Conservation (phyloP, 2,113 vertebrate species). For the Australoheros scitulus region DNA sequence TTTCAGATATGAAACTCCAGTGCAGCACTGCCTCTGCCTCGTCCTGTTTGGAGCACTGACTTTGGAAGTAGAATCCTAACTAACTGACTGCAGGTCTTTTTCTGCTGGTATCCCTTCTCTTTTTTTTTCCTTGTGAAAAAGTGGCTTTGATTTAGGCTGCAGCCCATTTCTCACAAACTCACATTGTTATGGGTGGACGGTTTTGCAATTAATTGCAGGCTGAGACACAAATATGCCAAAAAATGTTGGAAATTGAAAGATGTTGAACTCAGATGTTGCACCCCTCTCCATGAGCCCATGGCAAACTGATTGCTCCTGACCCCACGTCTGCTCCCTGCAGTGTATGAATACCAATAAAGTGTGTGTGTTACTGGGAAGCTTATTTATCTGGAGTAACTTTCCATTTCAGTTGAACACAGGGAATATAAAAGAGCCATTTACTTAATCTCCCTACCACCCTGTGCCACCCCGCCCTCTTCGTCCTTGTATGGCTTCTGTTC, state of each 20-base stretch:
- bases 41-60: conserved; percentile 30
- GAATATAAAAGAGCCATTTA: conserved; percentile 55
- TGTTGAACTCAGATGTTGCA: conserved; percentile 55
- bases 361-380: conserved; percentile 42
- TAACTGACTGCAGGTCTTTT: conserved; percentile 21
- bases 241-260: conserved; percentile 52
- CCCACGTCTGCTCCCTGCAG: conserved; percentile 51
- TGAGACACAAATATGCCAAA: conserved; percentile 67
- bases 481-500: conserved; percentile 18
- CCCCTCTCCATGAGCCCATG: conserved; percentile 38
- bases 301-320: conserved; percentile 71
- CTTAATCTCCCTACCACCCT: not conserved
- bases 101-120: not conserved
- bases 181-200: conserved; percentile 55
- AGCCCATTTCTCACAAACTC: conserved; percentile 14
- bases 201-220: conserved; percentile 64
- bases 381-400: conserved; percentile 57
- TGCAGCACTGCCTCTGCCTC: not conserved
- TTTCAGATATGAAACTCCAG: conserved; percentile 26
- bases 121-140: not conserved
- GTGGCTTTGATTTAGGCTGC: conserved; percentile 29
- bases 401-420: conserved; percentile 39
- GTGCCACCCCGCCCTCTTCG: not conserved
- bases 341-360: conserved; percentile 74
- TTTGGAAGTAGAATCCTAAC: conserved; percentile 42